phyloP scores from a whole-genome alignment of 2,113 vertebrate species.

The Talpa occidentalis region DNA sequence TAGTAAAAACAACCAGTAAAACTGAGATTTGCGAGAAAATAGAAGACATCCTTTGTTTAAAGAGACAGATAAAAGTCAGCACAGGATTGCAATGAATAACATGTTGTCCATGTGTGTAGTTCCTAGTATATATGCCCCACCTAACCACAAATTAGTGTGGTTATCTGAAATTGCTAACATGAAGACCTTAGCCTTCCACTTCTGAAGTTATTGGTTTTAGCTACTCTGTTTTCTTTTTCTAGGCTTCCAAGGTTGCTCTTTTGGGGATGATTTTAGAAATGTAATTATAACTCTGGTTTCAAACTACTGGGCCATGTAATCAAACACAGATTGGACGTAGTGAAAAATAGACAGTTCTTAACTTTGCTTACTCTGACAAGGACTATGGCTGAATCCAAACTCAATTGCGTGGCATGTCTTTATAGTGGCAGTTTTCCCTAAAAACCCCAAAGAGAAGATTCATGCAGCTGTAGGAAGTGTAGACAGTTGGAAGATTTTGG shows the following conservation, averaged over 20 bases:
- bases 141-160: constrained; percentile 57
- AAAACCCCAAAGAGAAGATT: background rate
- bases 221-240: constrained; percentile 60
- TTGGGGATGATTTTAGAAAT: constrained; percentile 72
- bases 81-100: background rate
- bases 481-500: background rate
- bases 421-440: background rate
- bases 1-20: background rate
- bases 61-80: background rate
- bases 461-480: background rate
- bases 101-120: background rate
- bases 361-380: background rate
- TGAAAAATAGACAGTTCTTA: constrained; percentile 40
- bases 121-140: background rate
- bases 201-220: constrained; percentile 69
- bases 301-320: constrained; percentile 66
- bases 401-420: background rate
- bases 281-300: constrained; percentile 75
- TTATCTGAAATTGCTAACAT: constrained; percentile 59
- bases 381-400: background rate
- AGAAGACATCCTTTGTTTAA: constrained; percentile 28
- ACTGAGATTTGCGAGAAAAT: background rate
- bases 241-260: constrained; percentile 60
- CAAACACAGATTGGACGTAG: constrained; percentile 57
- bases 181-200: constrained; percentile 54